Evolutionary conservation across 1,140 invertebrate genomes (phyloP).

Genomic region (Akabosia matsudoensis): DNA sequence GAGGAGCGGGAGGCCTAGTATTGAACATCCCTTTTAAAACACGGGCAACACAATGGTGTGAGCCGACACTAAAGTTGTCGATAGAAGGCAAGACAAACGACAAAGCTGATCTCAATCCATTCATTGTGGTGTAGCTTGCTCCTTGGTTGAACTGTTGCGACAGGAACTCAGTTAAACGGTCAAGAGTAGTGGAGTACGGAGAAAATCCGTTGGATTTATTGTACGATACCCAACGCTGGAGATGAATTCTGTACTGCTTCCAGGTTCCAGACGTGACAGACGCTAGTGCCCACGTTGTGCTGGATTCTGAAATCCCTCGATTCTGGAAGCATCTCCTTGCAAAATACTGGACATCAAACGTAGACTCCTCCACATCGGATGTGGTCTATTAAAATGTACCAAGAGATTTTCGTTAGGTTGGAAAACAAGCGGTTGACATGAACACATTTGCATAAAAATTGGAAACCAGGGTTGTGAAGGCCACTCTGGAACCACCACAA

Average conservation of each 20-base stretch:
- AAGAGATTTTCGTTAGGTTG: not conserved
- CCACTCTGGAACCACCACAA: slow-evolving; percentile 17
- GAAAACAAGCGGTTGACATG: not conserved
- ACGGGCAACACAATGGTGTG: not conserved
- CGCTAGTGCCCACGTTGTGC: not conserved
- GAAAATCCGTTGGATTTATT: not conserved
- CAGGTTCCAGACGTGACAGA: not conserved
- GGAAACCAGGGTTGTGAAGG: slow-evolving; percentile 24
- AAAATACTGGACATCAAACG: not conserved
- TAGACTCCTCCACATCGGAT: not conserved
- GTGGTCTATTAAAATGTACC: not conserved
- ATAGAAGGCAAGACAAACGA: not conserved
- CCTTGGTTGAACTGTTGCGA: not conserved
- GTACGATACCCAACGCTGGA: not conserved
- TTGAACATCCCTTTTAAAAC: not conserved
- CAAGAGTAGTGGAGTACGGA: not conserved
- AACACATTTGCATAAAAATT: not conserved
- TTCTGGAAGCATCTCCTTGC: not conserved
- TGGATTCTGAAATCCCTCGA: not conserved
- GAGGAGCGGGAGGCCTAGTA: not conserved
- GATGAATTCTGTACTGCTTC: not conserved
- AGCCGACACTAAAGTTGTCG: not conserved
- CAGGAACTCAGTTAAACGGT: not conserved
- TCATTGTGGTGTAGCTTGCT: not conserved
- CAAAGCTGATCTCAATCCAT: not conserved